phyloP scores from a whole-genome alignment of 1,140 invertebrate genomes.

The Anastrepha ludens region DNA sequence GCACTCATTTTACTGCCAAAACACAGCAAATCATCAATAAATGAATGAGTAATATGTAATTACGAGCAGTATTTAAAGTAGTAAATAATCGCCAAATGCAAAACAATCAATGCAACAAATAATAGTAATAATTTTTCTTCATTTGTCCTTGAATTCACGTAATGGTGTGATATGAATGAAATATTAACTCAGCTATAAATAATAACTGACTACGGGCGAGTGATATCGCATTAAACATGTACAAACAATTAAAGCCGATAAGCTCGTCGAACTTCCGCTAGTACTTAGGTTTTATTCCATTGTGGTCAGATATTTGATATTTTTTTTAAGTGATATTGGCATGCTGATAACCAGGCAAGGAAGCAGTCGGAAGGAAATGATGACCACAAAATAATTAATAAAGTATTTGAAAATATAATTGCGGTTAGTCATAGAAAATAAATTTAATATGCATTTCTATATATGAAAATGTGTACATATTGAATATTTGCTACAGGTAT shows the following conservation, averaged over 20 bases:
- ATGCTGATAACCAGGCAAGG: neutral
- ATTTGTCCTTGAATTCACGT: neutral
- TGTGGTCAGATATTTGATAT: constrained; percentile 14
- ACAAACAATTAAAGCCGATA: neutral
- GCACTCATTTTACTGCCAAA: neutral
- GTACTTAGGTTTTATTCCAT: neutral
- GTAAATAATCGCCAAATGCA: neutral
- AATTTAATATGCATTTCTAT: neutral
- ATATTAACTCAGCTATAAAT: neutral
- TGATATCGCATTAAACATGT: neutral
- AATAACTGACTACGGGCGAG: neutral
- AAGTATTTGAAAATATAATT: neutral
- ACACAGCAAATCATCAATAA: neutral
- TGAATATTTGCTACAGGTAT: no score
- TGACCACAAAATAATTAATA: neutral
- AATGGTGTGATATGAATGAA: neutral
- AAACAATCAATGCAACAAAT: neutral
- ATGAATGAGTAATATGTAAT: neutral
- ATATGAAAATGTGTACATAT: no score
- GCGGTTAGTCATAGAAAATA: neutral
- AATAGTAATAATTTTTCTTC: neutral
- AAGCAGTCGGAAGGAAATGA: constrained; percentile 2
- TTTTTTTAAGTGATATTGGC: neutral
- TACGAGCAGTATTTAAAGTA: neutral
- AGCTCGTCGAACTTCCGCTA: constrained; percentile 19